Percentiles rank a stretch among this genome's conserved stretches.
phyloP scores from a whole-genome alignment of 2,797 vertebrate genomes.

The Tamandua tetradactyla region DNA sequence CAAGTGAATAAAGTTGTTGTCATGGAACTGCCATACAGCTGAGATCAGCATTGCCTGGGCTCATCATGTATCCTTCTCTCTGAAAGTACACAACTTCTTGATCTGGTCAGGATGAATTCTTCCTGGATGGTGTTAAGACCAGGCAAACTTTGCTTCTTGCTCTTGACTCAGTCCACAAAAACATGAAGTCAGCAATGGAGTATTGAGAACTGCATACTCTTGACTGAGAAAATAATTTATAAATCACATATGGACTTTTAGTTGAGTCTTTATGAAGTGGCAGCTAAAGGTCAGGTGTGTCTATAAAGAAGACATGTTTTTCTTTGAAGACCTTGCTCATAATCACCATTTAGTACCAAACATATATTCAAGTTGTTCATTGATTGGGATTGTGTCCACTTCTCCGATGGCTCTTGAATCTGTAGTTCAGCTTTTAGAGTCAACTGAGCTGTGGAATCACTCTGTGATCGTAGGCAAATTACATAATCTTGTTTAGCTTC shows the following conservation, averaged over 20 bases:
- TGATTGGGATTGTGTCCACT: not conserved
- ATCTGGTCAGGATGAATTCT: constrained; percentile 14
- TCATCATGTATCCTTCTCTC: not conserved
- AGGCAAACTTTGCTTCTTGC: not conserved
- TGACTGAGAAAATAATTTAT: not conserved
- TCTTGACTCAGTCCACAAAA: not conserved
- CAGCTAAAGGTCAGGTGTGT: not conserved
- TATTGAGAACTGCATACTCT: not conserved
- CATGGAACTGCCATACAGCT: not conserved
- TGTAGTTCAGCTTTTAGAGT: not conserved
- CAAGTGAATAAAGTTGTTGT: not conserved
- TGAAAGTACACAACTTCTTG: constrained; percentile 10
- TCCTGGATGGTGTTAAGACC: not conserved
- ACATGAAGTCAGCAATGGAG: not conserved
- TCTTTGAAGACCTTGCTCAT: not conserved
- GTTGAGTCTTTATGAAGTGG: not conserved
- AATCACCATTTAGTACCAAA: not conserved
- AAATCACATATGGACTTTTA: not conserved
- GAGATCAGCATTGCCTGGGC: not conserved
- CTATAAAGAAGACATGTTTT: not conserved
- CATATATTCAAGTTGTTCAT: not conserved
- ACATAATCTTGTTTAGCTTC: not conserved
- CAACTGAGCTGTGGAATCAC: not conserved
- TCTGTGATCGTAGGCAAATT: not conserved
- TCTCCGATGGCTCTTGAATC: not conserved